Base-by-base conservation (phyloP, 2,888 invertebrate species). In the Drosophila colorata region DNA sequence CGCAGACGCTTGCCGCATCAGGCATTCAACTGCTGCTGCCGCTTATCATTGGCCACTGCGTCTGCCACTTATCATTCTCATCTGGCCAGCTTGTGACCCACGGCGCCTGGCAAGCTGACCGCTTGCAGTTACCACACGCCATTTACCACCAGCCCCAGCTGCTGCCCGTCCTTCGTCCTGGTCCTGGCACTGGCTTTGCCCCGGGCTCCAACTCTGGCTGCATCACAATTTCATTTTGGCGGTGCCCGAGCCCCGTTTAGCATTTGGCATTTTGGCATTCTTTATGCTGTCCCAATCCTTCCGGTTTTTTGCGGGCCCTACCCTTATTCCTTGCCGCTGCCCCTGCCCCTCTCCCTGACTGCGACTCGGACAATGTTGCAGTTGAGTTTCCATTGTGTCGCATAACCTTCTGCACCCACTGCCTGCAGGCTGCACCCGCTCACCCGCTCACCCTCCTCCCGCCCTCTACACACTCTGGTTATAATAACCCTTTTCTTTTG, bases 141-240 rank as follows among this genome's bases (percentile, higher is more conserved):
- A 33, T 7, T 7, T 7, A 6, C 11, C 33, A 33, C 4, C 31
- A 3, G 2, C 5, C 25, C 0, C 5, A 8, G 14, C 2, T 14
- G 5, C 28, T 3, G 13, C 13, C 40, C n/a, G 0, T 8, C 13
- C n/a, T n/a, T 7, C 7, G 4, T n/a, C 6, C 6, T n/a, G 4
- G 7, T 25, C 16, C 13, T n/a, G 38, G n/a, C 37, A 7, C 52
- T 18, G 18, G 11, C n/a, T 0, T 14, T 28, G 53, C 38, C 49
- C 57, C 28, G 28, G 28, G 28, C 28, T 28, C 8, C 28, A 8
- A 28, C 28, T 28, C 28, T 28, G 31, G 66, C 60, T 58, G 67
- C 76, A 65, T 60, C 87, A 67, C 80, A 80, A 86, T 82, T 79
- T 88, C 80, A 81, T 80, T 87, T 87, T 56, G 61, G 59, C 56